Evolutionary conservation across 2,797 vertebrate species (phyloP), one percentile per base, ranked within the genome.

Genomic region (Macrochelys suwanniensis): DNA sequence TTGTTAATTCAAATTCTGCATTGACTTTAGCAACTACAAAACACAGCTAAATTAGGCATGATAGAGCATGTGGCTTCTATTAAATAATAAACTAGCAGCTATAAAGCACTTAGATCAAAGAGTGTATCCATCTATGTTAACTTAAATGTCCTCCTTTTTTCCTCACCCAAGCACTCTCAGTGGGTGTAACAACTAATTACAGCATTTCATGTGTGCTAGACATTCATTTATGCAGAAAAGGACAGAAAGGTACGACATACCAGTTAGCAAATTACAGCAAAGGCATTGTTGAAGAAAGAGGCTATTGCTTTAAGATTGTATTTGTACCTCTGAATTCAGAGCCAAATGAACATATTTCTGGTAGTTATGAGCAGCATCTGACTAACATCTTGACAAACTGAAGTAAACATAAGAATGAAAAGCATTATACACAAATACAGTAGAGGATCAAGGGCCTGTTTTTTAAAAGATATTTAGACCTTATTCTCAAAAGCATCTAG

Each of bases 41-140:
- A 89, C 89, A 81, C 82, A 51, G 16, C 91, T 91, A 57, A 87
- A 81, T 88, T 68, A 88, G 92, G 83, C 77, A 47, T 13, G 25
- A 59, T 56, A 45, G 68, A 81, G 82, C 5, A 4, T 91, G 89
- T 90, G 59, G 59, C 88, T 65, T 10, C 92, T 91, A 45, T 68
- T 94, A 87, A 84, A 61, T 61, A 71, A 45, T 53, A 94, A 94
- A 37, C 59, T 74, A 81, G 68, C 68, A 3, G 0, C 37, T 57
- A 82, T 11, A 11, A 25, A 87, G 83, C n/a, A 33, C 33, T 91
- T 84, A 8, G 11, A 53, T 68, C 51, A 65, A 49, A 91, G 56
- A 11, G 37, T 17, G 61, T n/a, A 61, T 37, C 25, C 81, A 92
- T 50, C 56, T 71, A 78, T 1, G 0, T 28, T 76, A 85, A 45